phyloP scores from a whole-genome alignment of 2,888 invertebrate species.

The Dryobota labecula region DNA sequence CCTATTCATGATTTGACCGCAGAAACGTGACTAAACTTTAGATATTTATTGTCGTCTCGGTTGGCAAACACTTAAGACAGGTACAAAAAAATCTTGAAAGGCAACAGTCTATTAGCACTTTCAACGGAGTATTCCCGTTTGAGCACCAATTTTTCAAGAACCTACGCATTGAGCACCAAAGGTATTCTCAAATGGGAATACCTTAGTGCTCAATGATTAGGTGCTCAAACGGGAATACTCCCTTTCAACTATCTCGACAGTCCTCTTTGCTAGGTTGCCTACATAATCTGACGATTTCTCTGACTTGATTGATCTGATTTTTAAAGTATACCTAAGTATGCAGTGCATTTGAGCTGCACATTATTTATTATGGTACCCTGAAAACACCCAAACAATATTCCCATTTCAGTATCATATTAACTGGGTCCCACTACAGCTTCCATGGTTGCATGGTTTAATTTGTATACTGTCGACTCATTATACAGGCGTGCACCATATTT shows the following conservation, averaged over 20 bases:
- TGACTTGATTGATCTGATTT: too few relatives aligned
- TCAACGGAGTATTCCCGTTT: too few relatives aligned
- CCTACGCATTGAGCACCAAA: too few relatives aligned
- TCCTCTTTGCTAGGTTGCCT: not conserved
- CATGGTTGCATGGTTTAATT: constrained; percentile 9
- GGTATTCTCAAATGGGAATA: too few relatives aligned
- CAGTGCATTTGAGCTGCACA: too few relatives aligned
- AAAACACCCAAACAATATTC: not conserved
- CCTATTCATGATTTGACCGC: constrained; percentile 43
- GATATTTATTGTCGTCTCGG: constrained; percentile 8
- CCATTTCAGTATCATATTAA: not conserved
- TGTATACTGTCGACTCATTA: constrained; percentile 64
- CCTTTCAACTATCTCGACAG: not conserved
- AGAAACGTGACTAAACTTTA: constrained; percentile 32
- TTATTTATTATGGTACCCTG: too few relatives aligned
- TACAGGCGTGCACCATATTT: constrained; percentile 81
- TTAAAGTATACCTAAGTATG: too few relatives aligned
- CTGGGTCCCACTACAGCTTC: not conserved
- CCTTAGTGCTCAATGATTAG: too few relatives aligned
- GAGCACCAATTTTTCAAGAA: too few relatives aligned
- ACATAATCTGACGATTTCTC: not conserved
- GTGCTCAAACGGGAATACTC: too few relatives aligned
- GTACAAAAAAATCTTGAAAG: constrained; percentile 10
- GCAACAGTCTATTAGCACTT: constrained; percentile 4
- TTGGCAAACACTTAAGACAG: not conserved